Evolutionary conservation across 1,140 invertebrate genomes (phyloP).

Genomic region (Ceratitis capitata): DNA sequence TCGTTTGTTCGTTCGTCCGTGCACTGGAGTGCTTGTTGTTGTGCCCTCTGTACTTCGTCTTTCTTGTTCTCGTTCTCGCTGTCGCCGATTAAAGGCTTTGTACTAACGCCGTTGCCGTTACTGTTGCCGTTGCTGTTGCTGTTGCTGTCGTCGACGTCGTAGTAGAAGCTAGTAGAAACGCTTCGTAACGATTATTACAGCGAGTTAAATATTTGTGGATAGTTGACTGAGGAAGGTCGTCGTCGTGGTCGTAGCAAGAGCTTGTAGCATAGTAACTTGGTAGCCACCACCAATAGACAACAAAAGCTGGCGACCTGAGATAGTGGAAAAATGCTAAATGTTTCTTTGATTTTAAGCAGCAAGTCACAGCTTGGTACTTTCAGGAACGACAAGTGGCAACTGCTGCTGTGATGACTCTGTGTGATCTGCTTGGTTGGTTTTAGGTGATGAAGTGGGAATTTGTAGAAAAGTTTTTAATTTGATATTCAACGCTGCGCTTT

Average conservation of each 20-base stretch:
- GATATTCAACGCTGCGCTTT: background rate
- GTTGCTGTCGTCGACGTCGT: background rate
- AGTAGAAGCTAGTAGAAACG: background rate
- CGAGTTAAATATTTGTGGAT: background rate
- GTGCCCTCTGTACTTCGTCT: constrained; percentile 1
- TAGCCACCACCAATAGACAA: background rate
- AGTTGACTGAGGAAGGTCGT: background rate
- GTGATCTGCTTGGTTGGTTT: background rate
- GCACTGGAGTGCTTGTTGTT: background rate
- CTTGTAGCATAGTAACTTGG: too few species aligned
- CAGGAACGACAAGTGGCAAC: too few species aligned
- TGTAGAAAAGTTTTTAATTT: constrained; percentile 4
- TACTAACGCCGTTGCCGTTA: constrained; percentile 22
- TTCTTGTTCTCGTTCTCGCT: background rate
- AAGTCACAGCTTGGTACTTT: background rate
- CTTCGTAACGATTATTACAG: constrained; percentile 30
- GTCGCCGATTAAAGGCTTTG: constrained; percentile 15
- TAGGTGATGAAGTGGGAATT: background rate
- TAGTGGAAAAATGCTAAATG: background rate
- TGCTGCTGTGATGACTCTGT: background rate
- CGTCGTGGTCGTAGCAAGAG: background rate
- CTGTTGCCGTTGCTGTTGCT: background rate
- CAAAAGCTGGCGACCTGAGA: background rate
- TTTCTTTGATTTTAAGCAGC: background rate
- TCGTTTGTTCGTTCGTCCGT: background rate